These are phyloP conservation scores for Archips crataeganus DNA, from an alignment of 2,888 invertebrate species.

Conservation along the genomic window DNA sequence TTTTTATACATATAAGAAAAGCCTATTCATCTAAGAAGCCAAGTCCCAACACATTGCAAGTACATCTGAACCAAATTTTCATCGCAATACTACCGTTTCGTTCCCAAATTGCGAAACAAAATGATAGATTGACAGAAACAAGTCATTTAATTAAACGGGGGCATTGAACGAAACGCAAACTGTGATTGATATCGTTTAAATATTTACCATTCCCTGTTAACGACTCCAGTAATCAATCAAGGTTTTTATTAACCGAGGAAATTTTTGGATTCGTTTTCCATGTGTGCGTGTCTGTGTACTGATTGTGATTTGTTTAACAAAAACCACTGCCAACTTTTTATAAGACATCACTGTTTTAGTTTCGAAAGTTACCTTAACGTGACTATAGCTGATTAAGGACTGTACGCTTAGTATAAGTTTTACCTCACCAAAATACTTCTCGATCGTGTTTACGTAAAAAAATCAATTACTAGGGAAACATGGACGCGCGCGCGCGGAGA, in stretches of 20 bases:
- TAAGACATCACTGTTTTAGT: background rate
- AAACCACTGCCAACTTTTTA: background rate
- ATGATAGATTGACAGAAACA: slow-evolving; percentile 1
- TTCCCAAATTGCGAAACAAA: background rate
- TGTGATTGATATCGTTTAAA: slow-evolving; percentile 34
- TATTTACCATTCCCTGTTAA: slow-evolving; percentile 7
- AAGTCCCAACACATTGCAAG: background rate
- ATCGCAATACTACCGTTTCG: background rate
- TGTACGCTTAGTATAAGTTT: no score
- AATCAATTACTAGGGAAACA: no score
- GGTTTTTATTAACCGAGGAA: slow-evolving; percentile 1
- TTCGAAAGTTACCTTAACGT: no score
- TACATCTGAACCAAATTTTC: background rate
- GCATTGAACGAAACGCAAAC: slow-evolving; percentile 16
- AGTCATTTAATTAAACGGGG: slow-evolving; percentile 20
- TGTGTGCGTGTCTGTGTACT: background rate
- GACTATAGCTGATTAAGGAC: no score
- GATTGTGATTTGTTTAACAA: background rate
- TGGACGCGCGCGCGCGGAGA: no score
- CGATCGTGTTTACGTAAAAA: no score
- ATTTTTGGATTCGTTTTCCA: background rate
- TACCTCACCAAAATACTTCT: no score
- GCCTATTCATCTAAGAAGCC: no score
- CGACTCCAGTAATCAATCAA: slow-evolving; percentile 13
- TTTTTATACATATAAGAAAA: no score